Conservation (phyloP, 1,140 invertebrate genomes). For the Tetraneura akinire region DNA sequence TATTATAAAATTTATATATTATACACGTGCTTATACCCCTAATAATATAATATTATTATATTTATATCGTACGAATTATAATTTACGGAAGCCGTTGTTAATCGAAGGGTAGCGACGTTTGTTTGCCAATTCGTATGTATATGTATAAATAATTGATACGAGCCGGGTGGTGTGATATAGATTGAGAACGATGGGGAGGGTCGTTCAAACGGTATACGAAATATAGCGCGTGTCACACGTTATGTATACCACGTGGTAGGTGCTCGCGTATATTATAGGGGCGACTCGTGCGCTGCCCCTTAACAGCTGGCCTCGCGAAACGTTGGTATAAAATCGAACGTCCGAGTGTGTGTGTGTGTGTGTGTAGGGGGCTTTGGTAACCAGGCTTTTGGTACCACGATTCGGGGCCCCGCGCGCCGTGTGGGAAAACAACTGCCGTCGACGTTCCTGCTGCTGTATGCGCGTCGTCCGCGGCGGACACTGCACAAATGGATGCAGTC, state of each 20-base stretch:
- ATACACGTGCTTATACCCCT: no score
- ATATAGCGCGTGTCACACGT: conserved; percentile 2
- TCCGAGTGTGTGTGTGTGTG: neutral
- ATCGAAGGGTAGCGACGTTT: conserved; percentile 4
- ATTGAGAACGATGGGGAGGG: neutral
- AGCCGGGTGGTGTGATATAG: conserved; percentile 5
- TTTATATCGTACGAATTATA: neutral
- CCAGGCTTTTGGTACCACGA: neutral
- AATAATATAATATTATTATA: no score
- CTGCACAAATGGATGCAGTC: neutral
- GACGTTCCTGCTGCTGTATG: neutral
- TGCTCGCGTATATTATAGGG: neutral
- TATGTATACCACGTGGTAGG: neutral
- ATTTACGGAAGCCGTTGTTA: neutral
- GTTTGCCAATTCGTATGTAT: conserved; percentile 7
- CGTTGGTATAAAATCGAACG: neutral
- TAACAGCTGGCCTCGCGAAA: conserved; percentile 1
- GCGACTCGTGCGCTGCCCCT: neutral
- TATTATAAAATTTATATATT: no score
- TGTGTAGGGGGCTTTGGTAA: neutral
- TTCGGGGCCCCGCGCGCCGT: neutral
- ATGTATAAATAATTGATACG: conserved; percentile 4
- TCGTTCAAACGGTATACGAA: neutral
- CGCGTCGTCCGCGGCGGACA: conserved; percentile 4
- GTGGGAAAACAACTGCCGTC: conserved; percentile 33